These are phyloP conservation scores for Benitochromis conjunctus DNA, from an alignment of 2,113 vertebrate genomes.

Conservation along the genomic window DNA sequence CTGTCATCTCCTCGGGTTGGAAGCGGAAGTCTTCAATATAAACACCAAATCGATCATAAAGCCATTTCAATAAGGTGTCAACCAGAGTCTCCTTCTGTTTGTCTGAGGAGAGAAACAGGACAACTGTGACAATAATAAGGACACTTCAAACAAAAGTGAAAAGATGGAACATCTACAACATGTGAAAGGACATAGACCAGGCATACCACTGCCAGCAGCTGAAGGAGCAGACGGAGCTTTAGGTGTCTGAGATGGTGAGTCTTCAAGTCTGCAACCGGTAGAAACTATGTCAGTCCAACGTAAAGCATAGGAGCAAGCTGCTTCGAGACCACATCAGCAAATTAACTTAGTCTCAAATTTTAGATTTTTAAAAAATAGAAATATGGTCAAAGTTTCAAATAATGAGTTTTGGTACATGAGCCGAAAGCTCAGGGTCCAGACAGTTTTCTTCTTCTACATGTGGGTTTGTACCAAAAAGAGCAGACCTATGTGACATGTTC, in stretches of 20 bases:
- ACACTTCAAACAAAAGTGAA: background rate
- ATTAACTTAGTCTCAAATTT: background rate
- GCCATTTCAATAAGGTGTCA: conserved; percentile 84
- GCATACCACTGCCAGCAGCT: conserved; percentile 69
- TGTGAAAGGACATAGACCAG: conserved; percentile 51
- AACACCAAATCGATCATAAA: conserved; percentile 86
- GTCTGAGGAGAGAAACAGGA: conserved; percentile 61
- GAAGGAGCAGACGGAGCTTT: conserved; percentile 70
- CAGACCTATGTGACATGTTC: background rate
- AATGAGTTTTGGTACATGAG: background rate
- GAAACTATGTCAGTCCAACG: background rate
- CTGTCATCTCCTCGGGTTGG: conserved; percentile 89
- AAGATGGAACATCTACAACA: background rate
- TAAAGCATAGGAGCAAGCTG: background rate
- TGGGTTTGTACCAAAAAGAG: background rate
- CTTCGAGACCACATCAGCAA: background rate
- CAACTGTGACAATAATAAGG: background rate
- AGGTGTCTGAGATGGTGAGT: conserved; percentile 74
- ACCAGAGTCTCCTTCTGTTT: conserved; percentile 78
- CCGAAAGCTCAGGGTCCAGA: background rate
- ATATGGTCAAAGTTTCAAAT: background rate
- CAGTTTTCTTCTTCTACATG: background rate
- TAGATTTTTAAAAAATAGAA: background rate
- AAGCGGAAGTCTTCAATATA: conserved; percentile 96
- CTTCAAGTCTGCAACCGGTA: conserved; percentile 75